Conservation (phyloP, 2,888 invertebrate species). For the Phasia obesa region DNA sequence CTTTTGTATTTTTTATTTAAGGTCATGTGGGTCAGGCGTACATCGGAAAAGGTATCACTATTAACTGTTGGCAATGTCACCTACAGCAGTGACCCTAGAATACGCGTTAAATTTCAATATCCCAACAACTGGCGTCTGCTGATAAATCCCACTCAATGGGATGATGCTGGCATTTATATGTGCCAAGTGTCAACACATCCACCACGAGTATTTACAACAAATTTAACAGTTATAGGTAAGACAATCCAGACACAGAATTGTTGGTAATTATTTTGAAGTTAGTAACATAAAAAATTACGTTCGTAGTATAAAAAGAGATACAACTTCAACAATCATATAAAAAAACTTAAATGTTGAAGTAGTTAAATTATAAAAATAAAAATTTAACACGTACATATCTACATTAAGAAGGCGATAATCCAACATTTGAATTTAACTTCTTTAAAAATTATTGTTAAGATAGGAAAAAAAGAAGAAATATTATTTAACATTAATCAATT, state of each 20-base stretch:
- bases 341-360: no score
- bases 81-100: constrained; percentile 86
- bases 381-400: no score
- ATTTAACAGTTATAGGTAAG: constrained; percentile 89
- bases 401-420: no score
- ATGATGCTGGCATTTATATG: constrained; percentile 89
- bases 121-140: constrained; percentile 88
- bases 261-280: no score
- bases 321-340: no score
- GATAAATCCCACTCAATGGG: constrained; percentile 88
- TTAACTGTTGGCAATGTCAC: constrained; percentile 86
- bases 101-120: constrained; percentile 87
- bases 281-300: no score
- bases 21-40: constrained; percentile 88
- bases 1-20: constrained; percentile 74
- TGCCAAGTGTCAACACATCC: constrained; percentile 93
- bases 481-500: no score
- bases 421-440: no score
- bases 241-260: neutral
- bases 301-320: no score
- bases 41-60: constrained; percentile 86
- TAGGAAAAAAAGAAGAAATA: no score
- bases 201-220: constrained; percentile 89
- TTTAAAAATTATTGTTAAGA: no score
- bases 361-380: no score